Conservation (phyloP, 2,888 invertebrate species). For the Amorpha juglandis region DNA sequence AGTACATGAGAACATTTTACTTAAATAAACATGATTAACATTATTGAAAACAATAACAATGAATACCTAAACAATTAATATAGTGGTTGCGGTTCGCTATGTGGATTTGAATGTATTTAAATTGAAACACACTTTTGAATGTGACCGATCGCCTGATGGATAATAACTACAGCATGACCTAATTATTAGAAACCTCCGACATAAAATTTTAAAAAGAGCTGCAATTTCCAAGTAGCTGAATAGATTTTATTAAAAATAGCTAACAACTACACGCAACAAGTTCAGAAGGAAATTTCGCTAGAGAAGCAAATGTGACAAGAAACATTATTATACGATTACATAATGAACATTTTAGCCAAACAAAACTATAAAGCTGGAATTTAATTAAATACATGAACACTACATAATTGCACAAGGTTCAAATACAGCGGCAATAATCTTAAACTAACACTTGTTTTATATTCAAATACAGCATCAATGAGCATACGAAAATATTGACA, state of each 20-base stretch:
- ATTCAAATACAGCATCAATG: slow-evolving; percentile 7
- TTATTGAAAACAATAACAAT: background rate
- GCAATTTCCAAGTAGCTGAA: too few species aligned
- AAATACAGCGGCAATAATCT: background rate
- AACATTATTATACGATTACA: too few species aligned
- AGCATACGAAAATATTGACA: slow-evolving; percentile 10
- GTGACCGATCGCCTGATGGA: background rate
- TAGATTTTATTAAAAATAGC: too few species aligned
- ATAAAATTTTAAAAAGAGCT: too few species aligned
- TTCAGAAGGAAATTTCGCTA: too few species aligned
- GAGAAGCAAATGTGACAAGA: too few species aligned
- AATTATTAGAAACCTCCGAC: too few species aligned
- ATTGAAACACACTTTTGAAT: slow-evolving; percentile 8
- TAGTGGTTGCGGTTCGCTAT: background rate
- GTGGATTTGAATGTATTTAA: slow-evolving; percentile 9
- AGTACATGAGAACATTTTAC: background rate
- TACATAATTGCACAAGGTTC: background rate
- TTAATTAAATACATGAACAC: background rate
- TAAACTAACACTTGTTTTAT: background rate
- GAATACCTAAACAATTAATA: background rate
- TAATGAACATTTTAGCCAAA: too few species aligned
- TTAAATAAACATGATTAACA: slow-evolving; percentile 12
- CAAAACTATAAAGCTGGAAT: too few species aligned
- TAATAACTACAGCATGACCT: too few species aligned
- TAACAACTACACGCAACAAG: too few species aligned